Conservation (phyloP, 1,140 invertebrate genomes). For the Zaprionus vittiger region DNA sequence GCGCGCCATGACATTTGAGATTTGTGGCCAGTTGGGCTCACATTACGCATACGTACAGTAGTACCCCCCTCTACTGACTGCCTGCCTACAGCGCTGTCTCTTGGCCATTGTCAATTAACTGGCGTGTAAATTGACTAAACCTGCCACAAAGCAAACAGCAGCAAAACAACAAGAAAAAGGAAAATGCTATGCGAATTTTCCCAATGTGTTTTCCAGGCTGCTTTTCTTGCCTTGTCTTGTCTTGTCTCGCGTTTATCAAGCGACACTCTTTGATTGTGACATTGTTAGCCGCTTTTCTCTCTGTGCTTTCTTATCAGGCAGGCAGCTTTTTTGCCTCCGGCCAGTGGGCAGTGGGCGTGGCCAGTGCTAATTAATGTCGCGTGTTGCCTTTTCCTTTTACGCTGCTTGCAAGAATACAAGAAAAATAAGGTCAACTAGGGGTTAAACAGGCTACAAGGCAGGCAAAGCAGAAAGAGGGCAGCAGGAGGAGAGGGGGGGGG, state of each 20-base stretch:
- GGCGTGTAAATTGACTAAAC: slow-evolving; percentile 67
- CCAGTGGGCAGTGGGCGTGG: slow-evolving; percentile 15
- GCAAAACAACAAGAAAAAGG: slow-evolving; percentile 6
- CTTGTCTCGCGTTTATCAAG: slow-evolving; percentile 21
- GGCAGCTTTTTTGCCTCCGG: slow-evolving; percentile 18
- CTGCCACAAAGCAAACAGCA: slow-evolving; percentile 19
- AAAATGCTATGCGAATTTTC: slow-evolving; percentile 30
- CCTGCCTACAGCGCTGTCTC: not conserved
- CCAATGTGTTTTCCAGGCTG: slow-evolving; percentile 35
- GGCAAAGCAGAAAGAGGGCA: not conserved
- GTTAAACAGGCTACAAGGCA: slow-evolving; percentile 28
- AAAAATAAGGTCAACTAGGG: slow-evolving; percentile 64
- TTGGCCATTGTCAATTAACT: slow-evolving; percentile 59
- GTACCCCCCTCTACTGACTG: slow-evolving; percentile 17
- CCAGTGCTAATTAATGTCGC: slow-evolving; percentile 49
- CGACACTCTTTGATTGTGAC: slow-evolving; percentile 29
- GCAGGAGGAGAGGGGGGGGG: not conserved
- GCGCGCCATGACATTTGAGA: slow-evolving; percentile 70
- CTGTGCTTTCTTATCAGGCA: slow-evolving; percentile 32
- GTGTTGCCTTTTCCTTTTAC: slow-evolving; percentile 21
- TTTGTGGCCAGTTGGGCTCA: slow-evolving; percentile 68
- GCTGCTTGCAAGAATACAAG: slow-evolving; percentile 24
- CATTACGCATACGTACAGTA: slow-evolving; percentile 78
- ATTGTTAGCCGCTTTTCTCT: slow-evolving; percentile 1
- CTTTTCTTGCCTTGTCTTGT: slow-evolving; percentile 7